Evolutionary conservation across 1,140 invertebrate species (phyloP).

Genomic region (Colletes gigas): DNA sequence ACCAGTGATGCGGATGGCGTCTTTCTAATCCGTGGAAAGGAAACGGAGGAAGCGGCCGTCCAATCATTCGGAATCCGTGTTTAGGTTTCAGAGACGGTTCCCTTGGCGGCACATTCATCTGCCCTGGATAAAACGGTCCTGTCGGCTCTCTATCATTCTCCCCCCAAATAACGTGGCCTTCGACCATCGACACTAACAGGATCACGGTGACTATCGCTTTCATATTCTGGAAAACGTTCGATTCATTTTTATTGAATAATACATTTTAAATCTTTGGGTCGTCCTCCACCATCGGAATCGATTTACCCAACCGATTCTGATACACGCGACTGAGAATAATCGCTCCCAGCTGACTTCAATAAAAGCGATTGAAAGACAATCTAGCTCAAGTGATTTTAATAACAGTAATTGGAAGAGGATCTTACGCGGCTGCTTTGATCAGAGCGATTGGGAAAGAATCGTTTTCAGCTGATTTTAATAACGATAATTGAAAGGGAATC

Average conservation of each 20-base stretch:
- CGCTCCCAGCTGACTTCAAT: no score
- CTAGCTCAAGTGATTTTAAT: no score
- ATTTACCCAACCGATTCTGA: neutral
- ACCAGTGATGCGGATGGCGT: neutral
- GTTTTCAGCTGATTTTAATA: no score
- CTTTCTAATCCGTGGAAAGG: neutral
- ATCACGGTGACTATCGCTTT: neutral
- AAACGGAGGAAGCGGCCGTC: neutral
- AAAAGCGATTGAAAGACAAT: no score
- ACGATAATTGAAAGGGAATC: neutral
- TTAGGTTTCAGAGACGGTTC: neutral
- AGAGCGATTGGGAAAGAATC: no score
- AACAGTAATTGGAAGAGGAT: no score
- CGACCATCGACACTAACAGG: neutral
- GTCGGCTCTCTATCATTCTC: neutral
- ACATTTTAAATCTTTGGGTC: no score
- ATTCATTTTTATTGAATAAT: neutral
- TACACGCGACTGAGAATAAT: no score
- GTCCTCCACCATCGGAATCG: neutral
- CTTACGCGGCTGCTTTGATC: no score
- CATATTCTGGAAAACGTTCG: neutral
- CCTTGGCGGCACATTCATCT: neutral
- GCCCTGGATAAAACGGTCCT: neutral
- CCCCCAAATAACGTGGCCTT: neutral
- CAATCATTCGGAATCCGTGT: neutral